Evolutionary conservation across 2,797 vertebrate genomes (phyloP).

Genomic region (Chaenodraco wilsoni): DNA sequence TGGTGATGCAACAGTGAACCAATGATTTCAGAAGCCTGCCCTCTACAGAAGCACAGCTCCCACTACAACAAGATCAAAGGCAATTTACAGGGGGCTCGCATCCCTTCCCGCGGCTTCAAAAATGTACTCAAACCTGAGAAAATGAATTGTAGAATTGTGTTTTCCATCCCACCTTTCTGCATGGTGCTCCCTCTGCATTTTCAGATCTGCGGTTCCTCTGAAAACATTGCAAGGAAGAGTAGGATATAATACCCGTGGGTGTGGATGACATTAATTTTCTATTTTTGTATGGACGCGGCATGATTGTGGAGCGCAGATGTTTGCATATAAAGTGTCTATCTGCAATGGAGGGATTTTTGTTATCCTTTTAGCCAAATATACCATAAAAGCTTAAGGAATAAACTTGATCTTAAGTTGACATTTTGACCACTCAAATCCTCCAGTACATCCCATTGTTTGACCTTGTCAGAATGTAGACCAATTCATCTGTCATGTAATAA

Average conservation of each 20-base stretch:
- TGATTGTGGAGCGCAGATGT: constrained; percentile 16
- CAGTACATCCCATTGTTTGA: constrained; percentile 51
- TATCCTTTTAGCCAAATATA: constrained; percentile 1
- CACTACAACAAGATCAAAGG: constrained; percentile 84
- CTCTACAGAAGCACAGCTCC: constrained; percentile 79
- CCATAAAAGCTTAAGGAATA: constrained; percentile 7
- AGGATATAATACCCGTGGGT: constrained; percentile 25
- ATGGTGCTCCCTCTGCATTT: constrained; percentile 36
- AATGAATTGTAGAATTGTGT: constrained; percentile 66
- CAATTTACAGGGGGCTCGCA: constrained; percentile 64
- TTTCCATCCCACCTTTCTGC: constrained; percentile 55
- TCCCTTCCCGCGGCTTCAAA: constrained; percentile 63
- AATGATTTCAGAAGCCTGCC: constrained; percentile 84
- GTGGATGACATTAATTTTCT: constrained; percentile 39
- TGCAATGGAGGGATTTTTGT: not conserved
- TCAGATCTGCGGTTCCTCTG: constrained; percentile 44
- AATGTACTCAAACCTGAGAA: constrained; percentile 71
- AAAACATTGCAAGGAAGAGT: constrained; percentile 42
- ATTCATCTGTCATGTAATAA: constrained; percentile 16
- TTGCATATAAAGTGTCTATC: constrained; percentile 14
- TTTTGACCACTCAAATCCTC: constrained; percentile 27
- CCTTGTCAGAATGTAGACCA: constrained; percentile 57
- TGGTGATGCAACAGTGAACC: constrained; percentile 86
- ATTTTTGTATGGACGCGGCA: constrained; percentile 35
- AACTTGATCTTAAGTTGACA: constrained; percentile 55